phyloP scores from a whole-genome alignment of 2,797 vertebrate genomes.

The Hippocampus kuda region DNA sequence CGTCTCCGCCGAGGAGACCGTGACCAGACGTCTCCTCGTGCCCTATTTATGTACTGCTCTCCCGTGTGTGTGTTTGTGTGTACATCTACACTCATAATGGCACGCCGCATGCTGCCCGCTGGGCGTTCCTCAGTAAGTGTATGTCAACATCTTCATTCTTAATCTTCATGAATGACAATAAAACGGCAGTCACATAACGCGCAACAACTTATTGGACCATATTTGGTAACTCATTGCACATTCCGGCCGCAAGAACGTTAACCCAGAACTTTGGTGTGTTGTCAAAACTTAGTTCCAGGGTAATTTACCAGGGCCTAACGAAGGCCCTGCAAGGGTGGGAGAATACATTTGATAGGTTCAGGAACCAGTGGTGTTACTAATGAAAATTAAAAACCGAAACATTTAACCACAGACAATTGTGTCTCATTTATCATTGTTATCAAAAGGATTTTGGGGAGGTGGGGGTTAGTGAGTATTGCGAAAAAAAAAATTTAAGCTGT shows the following conservation, averaged over 20 bases:
- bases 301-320: background rate
- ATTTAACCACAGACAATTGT: background rate
- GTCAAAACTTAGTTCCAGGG: background rate
- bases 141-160: background rate
- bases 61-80: background rate
- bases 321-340: background rate
- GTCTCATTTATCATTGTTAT: background rate
- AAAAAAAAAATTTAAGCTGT: too few species aligned
- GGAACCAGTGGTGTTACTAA: background rate
- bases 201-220: background rate
- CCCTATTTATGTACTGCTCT: slow-evolving; percentile 2
- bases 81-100: background rate
- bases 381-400: background rate
- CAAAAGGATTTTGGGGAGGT: background rate
- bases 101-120: background rate
- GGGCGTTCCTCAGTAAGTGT: background rate
- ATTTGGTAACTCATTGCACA: background rate
- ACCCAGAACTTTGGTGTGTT: background rate
- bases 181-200: background rate
- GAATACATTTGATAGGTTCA: background rate
- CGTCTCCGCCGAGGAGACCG: slow-evolving; percentile 24
- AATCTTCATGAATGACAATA: background rate
- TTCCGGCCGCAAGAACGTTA: background rate
- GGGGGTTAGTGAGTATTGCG: too few species aligned
- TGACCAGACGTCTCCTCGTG: slow-evolving; percentile 52